These are phyloP conservation scores for Chaenodraco wilsoni DNA, from an alignment of 2,797 vertebrate species.

Conservation along the genomic window DNA sequence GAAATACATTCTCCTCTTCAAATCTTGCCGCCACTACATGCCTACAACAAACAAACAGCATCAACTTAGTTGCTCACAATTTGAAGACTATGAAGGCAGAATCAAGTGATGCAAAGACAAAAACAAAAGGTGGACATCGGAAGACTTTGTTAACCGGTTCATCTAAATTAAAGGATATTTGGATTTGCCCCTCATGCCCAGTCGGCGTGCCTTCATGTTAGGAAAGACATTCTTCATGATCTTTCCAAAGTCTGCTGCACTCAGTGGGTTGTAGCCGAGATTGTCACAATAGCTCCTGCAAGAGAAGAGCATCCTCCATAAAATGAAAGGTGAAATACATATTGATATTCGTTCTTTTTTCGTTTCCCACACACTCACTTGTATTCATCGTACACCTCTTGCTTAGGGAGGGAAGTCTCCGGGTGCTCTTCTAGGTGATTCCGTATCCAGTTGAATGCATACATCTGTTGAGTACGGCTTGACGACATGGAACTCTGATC, in stretches of 20 bases:
- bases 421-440: constrained; percentile 98
- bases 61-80: neutral
- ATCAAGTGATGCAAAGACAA: neutral
- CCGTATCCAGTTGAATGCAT: constrained; percentile 98
- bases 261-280: constrained; percentile 98
- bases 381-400: constrained; percentile 99
- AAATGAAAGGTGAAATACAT: neutral
- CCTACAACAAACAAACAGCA: neutral
- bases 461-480: constrained; percentile 97
- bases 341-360: neutral
- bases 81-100: neutral
- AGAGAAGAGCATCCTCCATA: constrained; percentile 38
- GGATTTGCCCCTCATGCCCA: constrained; percentile 99
- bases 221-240: constrained; percentile 99
- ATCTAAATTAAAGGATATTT: constrained; percentile 93
- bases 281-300: constrained; percentile 99
- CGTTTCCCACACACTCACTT: constrained; percentile 87
- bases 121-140: neutral
- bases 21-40: neutral
- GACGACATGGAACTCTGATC: constrained; percentile 98
- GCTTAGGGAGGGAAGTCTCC: constrained; percentile 98
- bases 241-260: constrained; percentile 99
- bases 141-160: constrained; percentile 29
- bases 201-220: constrained; percentile 99
- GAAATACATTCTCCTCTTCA: neutral